Evolutionary conservation across 2,113 vertebrate species (phyloP).

Genomic region (Otis tarda): DNA sequence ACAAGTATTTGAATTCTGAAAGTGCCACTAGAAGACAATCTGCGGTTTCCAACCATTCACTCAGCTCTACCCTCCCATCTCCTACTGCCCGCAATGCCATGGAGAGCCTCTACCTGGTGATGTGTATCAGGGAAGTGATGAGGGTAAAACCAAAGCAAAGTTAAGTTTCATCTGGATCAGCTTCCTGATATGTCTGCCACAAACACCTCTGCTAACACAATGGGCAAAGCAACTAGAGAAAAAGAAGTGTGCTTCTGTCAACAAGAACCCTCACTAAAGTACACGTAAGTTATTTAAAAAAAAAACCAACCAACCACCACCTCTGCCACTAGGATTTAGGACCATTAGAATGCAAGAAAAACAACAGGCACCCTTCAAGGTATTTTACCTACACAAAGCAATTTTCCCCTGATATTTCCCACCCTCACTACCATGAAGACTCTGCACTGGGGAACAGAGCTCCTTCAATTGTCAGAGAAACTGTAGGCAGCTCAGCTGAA

Average conservation of each 20-base stretch:
- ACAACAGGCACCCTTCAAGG: background rate
- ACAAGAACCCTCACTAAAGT: background rate
- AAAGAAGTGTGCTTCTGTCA: background rate
- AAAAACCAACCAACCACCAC: rapidly evolving
- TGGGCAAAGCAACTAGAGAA: background rate
- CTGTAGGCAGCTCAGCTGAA: background rate
- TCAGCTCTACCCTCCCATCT: background rate
- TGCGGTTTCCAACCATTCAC: background rate
- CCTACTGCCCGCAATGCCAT: background rate
- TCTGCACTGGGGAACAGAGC: background rate
- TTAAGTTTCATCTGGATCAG: background rate
- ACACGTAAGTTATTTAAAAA: background rate
- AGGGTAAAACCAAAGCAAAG: background rate
- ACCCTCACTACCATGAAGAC: background rate
- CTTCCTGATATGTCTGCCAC: background rate
- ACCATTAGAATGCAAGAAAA: background rate
- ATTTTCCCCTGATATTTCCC: background rate
- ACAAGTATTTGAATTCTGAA: background rate
- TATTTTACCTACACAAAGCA: background rate
- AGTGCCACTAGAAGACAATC: background rate
- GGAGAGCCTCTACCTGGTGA: background rate
- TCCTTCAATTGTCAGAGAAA: background rate
- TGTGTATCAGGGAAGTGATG: background rate
- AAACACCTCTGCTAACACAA: background rate
- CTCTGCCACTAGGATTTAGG: background rate